Evolutionary conservation across 2,888 invertebrate genomes (phyloP).

Genomic region (Drosophila hawaiiensis): DNA sequence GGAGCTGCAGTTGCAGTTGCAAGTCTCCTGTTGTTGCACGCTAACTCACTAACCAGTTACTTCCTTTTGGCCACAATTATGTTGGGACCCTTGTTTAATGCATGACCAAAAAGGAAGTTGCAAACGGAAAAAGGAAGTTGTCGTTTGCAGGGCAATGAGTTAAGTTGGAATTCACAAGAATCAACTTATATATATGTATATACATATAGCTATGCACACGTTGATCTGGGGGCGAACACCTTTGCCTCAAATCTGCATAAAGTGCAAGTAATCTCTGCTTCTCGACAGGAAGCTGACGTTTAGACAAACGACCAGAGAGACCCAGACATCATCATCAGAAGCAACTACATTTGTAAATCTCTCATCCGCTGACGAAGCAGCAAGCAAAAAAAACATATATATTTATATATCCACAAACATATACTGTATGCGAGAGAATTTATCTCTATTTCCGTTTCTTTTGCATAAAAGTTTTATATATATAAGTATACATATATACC

Average conservation of each 20-base stretch:
- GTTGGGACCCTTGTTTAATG: conserved; percentile 28
- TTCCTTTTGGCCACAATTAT: conserved; percentile 57
- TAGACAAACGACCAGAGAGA: conserved; percentile 71
- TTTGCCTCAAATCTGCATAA: conserved; percentile 60
- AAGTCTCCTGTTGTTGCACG: neutral
- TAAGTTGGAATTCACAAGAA: conserved; percentile 27
- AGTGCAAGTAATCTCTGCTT: conserved; percentile 73
- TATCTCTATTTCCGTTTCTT: conserved; percentile 81
- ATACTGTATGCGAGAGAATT: conserved; percentile 55
- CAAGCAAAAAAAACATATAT: conserved; percentile 27
- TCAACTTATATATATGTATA: neutral
- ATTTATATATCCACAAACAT: conserved; percentile 9
- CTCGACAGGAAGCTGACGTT: conserved; percentile 72
- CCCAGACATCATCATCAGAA: conserved; percentile 44
- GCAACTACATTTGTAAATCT: conserved; percentile 68
- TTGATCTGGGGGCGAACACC: conserved; percentile 48
- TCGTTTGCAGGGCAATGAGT: conserved; percentile 30
- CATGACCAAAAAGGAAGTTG: conserved; percentile 46
- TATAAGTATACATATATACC: too few relatives aligned
- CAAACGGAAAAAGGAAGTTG: conserved; percentile 74
- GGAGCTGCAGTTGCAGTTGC: conserved; percentile 12
- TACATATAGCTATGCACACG: neutral
- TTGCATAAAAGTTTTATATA: conserved; percentile 66
- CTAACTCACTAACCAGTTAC: conserved; percentile 56
- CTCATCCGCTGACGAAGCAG: conserved; percentile 68